Evolutionary conservation across 2,888 invertebrate genomes (phyloP), one percentile per base, ranked within the genome.

Genomic region (Philereme transversata): DNA sequence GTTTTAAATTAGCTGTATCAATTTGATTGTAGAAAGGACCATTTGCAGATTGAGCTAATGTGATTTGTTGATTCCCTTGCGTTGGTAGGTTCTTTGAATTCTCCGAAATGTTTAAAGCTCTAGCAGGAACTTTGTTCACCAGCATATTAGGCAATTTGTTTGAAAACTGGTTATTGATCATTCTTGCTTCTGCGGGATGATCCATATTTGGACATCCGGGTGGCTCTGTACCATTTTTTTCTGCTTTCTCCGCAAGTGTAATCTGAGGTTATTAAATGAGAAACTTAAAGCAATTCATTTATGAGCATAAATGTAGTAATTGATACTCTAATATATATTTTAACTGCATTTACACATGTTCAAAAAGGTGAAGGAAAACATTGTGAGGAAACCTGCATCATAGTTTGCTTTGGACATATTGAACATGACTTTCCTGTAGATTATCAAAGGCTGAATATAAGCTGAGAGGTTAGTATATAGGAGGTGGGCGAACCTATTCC

Each of bases 171-270:
- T 75, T 79, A 58, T 76, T 79, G 8, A 71, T 75, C 43, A 73
- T 60, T 10, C 54, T 58, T 45, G 47, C 11, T 34, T 22, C 45
- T 4, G 38, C 49, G 33, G 51, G 6, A n/a, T 49, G 45, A 50
- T 76, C 69, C 53, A 65, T 67, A 46, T 77, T 81, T 57, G 86
- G 85, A 4, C 63, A 65, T 7, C 79, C 79, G 8, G 69, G 71
- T 47, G 88, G 88, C 70, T 89, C 88, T 55, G 83, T 81, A 62
- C 76, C 83, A 49, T 72, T 68, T 44, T 72, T 66, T 48, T 57
- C 60, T 52, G 59, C 65, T 45, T 65, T 54, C 55, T 65, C 64
- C n/a, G 62, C 58, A 35, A 47, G 43, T 22, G 60, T 81, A 53
- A 83, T 79, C 89, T 89, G 74, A 48, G 70, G 68, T 51, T 51